Conservation (phyloP, 2,888 invertebrate species). For the Diogma glabrata region DNA sequence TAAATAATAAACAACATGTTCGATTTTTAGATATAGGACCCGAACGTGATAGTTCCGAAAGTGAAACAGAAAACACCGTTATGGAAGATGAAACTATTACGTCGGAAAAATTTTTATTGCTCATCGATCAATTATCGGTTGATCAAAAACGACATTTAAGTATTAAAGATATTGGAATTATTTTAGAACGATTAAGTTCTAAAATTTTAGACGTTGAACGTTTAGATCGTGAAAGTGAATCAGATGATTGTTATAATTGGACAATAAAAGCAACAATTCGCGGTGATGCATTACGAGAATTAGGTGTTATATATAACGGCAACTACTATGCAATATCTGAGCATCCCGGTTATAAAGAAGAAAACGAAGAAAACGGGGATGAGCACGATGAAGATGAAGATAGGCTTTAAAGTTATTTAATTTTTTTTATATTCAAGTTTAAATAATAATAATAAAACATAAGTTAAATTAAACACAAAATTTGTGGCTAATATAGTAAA, state of each 20-base stretch:
- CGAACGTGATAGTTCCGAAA: conserved; percentile 80
- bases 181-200: conserved; percentile 80
- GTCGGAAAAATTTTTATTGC: conserved; percentile 82
- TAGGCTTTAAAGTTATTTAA: conserved; percentile 39
- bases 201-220: conserved; percentile 90
- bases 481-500: no score
- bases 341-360: conserved; percentile 87
- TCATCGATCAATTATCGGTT: conserved; percentile 85
- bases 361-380: conserved; percentile 73
- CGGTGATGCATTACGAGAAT: conserved; percentile 79
- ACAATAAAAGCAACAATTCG: conserved; percentile 91
- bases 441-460: background rate
- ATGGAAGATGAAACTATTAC: conserved; percentile 84
- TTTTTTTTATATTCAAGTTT: background rate
- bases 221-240: conserved; percentile 81
- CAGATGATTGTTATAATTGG: conserved; percentile 92
- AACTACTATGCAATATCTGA: conserved; percentile 93
- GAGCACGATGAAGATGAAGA: conserved; percentile 75
- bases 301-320: conserved; percentile 89
- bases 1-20: conserved; percentile 62
- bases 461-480: no score
- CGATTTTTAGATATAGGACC: conserved; percentile 68
- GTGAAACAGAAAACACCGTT: conserved; percentile 86
- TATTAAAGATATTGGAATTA: conserved; percentile 91
- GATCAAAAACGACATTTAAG: conserved; percentile 86